Conservation (phyloP, 2,113 vertebrate species). For the Litocranius walleri region DNA sequence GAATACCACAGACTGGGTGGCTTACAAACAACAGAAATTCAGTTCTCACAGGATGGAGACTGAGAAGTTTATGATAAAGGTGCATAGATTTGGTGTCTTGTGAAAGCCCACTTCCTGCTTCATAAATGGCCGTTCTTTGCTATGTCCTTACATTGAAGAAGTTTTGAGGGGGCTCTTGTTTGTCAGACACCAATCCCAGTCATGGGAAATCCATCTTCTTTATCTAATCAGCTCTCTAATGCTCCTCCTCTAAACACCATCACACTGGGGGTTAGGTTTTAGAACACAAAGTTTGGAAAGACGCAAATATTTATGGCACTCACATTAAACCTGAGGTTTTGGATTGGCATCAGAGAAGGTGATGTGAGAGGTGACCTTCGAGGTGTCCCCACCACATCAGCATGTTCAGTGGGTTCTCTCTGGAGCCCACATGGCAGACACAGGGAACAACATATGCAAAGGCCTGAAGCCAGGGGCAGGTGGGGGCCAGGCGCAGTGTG, state of each 20-base stretch:
- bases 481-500: neutral
- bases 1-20: neutral
- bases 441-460: neutral
- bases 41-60: neutral
- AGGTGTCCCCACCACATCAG: neutral
- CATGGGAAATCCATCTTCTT: neutral
- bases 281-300: neutral
- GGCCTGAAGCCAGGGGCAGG: neutral
- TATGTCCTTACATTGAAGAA: neutral
- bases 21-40: neutral
- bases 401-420: neutral
- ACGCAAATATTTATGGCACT: neutral
- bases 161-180: neutral
- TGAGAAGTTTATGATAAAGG: neutral
- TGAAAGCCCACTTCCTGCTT: neutral
- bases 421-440: neutral
- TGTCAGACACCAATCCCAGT: neutral
- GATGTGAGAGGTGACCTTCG: neutral
- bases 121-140: neutral
- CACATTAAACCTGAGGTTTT: neutral
- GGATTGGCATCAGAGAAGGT: neutral
- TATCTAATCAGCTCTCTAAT: neutral
- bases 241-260: neutral
- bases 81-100: neutral
- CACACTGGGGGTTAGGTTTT: neutral